Base-by-base conservation (phyloP, 1,140 invertebrate species). In the Drosophila busckii region DNA sequence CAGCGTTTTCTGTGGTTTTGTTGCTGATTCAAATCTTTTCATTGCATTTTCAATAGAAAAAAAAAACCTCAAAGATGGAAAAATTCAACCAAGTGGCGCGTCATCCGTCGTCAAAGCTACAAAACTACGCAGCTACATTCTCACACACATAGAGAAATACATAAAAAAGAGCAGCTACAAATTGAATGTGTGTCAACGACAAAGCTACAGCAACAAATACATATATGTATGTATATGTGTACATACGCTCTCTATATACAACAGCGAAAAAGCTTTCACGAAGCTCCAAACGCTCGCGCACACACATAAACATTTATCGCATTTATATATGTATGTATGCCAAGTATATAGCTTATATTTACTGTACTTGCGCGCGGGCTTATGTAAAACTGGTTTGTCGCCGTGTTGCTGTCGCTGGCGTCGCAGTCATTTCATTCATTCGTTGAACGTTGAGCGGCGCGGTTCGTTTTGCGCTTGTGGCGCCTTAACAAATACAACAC, bases 121-220 rank as follows among this genome's bases (percentile, higher is more conserved):
- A 75, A 52, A 49, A 10, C 54, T 34, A 42, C 45, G 45, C 28
- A 46, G 20, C 41, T 22, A 23, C 50, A 38, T 20, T 50, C 31
- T 20, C 9, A 25, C 5, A 31, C 8, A 55, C 50, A 54, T 60
- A 58, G 29, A 48, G 45, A 31, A 69, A 17, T 26, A 42, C 45
- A 41, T 41, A 32, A 61, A 76, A 54, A 68, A 46, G 42, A 70
- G 46, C 23, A 75, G 34, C 38, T 19, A 59, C 48, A 53, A 59
- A 60, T 60, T 71, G 54, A 80, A 82, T 82, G 78, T 82, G 76
- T 82, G 75, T 82, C 75, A 82, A 65, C 75, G 66, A 76, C 75
- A 82, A 78, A 68, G 69, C 73, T 50, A 64, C 60, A 59, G 32
- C 35, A 70, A 55, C 20, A 44, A 54, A 52, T 26, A 23, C 54